Evolutionary conservation across 2,113 vertebrate genomes (phyloP).

Genomic region (Colaptes auratus): DNA sequence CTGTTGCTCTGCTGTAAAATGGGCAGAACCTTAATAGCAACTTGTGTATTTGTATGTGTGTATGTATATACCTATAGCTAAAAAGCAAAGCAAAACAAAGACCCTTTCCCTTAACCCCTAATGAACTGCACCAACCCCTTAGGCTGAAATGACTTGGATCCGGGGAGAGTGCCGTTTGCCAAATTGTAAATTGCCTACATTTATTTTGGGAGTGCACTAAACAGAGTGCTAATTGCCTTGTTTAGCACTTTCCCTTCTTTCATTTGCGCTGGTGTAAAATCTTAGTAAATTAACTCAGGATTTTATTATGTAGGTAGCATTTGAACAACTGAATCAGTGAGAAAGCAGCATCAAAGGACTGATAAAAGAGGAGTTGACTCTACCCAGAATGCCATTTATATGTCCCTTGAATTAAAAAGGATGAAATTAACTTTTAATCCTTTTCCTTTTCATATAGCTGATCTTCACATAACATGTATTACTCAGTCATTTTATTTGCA

Average conservation of each 20-base stretch:
- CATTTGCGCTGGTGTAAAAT: slow-evolving; percentile 85
- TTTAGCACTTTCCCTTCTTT: slow-evolving; percentile 84
- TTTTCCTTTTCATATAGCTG: slow-evolving; percentile 79
- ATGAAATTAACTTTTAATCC: slow-evolving; percentile 85
- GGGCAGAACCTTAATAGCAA: slow-evolving; percentile 64
- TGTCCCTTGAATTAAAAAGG: slow-evolving; percentile 81
- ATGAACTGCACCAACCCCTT: slow-evolving; percentile 80
- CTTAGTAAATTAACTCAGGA: slow-evolving; percentile 82
- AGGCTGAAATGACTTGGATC: slow-evolving; percentile 82
- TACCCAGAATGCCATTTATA: slow-evolving; percentile 81
- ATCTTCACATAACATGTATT: slow-evolving; percentile 76
- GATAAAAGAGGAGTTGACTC: slow-evolving; percentile 80
- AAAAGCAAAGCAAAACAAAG: slow-evolving; percentile 70
- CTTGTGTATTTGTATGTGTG: slow-evolving; percentile 21
- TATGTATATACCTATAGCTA: slow-evolving; percentile 8
- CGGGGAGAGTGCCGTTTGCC: slow-evolving; percentile 77
- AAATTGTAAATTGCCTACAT: slow-evolving; percentile 86
- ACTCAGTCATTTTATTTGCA: slow-evolving; percentile 77
- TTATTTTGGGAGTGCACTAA: slow-evolving; percentile 85
- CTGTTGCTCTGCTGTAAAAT: slow-evolving; percentile 68
- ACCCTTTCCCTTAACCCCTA: slow-evolving; percentile 79
- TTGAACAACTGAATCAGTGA: slow-evolving; percentile 82
- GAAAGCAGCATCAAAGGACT: slow-evolving; percentile 78
- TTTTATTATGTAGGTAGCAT: slow-evolving; percentile 85
- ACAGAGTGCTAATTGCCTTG: slow-evolving; percentile 87